Conservation (phyloP, 2,888 invertebrate species). For the Piscicola geometra region DNA sequence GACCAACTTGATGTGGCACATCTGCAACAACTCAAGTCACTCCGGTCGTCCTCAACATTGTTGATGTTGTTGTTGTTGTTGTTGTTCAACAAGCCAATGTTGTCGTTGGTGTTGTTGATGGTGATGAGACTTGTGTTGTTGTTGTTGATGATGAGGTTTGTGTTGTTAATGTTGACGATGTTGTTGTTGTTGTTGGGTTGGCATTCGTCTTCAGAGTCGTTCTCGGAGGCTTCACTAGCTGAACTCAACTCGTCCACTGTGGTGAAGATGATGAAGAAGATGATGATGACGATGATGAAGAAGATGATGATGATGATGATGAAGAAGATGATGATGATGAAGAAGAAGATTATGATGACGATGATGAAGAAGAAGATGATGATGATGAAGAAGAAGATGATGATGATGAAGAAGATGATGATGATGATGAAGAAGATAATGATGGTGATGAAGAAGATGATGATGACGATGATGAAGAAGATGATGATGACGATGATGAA, state of each 20-base stretch:
- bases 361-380: no score
- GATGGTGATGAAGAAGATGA: no score
- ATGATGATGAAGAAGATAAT: no score
- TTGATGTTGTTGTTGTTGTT: background rate
- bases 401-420: no score
- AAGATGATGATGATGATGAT: no score
- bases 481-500: no score
- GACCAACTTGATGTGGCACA: constrained; percentile 68
- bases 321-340: no score
- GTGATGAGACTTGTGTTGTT: constrained; percentile 61
- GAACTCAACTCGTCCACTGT: constrained; percentile 61
- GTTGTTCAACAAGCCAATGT: constrained; percentile 57
- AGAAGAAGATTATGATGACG: no score
- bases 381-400: no score
- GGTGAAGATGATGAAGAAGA: background rate
- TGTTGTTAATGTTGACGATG: constrained; percentile 67
- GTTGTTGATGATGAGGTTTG: constrained; percentile 66
- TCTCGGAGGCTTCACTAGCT: constrained; percentile 66
- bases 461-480: no score
- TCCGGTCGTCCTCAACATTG: background rate
- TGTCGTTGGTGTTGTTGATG: constrained; percentile 85
- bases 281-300: background rate
- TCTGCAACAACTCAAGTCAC: constrained; percentile 66
- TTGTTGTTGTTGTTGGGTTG: constrained; percentile 21
- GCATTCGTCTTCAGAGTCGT: constrained; percentile 69